Evolutionary conservation across 2,888 invertebrate species (phyloP).

Genomic region (Drosophila hamatofila): DNA sequence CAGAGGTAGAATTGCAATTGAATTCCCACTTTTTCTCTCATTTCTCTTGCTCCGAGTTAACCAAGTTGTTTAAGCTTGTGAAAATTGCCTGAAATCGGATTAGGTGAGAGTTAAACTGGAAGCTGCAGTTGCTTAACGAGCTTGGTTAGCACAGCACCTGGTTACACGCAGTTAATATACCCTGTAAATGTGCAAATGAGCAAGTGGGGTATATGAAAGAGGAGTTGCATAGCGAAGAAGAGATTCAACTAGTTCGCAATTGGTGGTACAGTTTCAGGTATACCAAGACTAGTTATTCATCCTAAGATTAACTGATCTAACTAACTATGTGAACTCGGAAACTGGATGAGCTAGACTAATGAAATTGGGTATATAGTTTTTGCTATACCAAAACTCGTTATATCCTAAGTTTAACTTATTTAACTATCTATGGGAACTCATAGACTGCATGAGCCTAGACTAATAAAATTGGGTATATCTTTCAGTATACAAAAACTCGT

Average conservation of each 20-base stretch:
- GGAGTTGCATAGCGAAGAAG: not conserved
- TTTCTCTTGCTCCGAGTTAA: conserved; percentile 14
- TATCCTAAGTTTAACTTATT: not conserved
- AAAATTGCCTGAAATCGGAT: conserved; percentile 47
- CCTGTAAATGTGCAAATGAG: conserved; percentile 2
- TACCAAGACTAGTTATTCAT: not conserved
- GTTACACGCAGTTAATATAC: conserved; percentile 20
- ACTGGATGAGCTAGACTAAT: not conserved
- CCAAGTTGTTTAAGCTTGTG: conserved; percentile 30
- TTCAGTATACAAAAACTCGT: too few species aligned
- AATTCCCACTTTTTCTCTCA: not conserved
- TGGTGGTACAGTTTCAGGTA: too few species aligned
- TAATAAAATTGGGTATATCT: too few species aligned
- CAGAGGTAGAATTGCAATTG: not conserved
- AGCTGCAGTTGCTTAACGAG: conserved; percentile 34
- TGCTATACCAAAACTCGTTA: not conserved
- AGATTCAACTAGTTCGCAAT: too few species aligned
- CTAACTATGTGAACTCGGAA: not conserved
- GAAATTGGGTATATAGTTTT: too few species aligned
- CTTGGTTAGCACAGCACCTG: conserved; percentile 3
- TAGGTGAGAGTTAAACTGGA: conserved; percentile 40
- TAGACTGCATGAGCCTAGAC: too few species aligned
- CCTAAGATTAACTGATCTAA: not conserved
- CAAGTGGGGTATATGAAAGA: not conserved
- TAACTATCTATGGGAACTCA: too few species aligned